Base-by-base conservation (phyloP, 37 sponge, comb jelly and placozoan genomes). In the Trichoplax adhaerens region DNA sequence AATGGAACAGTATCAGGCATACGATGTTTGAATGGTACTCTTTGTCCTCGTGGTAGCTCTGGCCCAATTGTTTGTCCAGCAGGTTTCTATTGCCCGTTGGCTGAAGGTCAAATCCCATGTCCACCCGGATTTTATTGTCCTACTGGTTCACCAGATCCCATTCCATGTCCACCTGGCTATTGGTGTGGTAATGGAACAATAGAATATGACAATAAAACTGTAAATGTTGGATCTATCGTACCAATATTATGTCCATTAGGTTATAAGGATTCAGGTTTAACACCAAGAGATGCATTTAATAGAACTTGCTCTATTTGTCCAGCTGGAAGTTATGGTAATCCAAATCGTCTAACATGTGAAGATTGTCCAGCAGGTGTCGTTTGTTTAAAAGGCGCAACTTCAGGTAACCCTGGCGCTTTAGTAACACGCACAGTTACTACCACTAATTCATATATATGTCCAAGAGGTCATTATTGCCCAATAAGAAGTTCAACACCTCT, bases 21-120 rank as follows among this genome's bases (percentile, higher is more conserved):
- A 59, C 75, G 65, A 4, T 78, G 79, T 74, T 72, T 72, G 55
- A 72, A 57, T 52, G 79, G 79, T 3, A n/a, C 52, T 2, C 72
- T 65, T 57, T 71, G 72, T 63, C 72, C 72, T 51, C n/a, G 47
- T 46, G 72, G 72, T 7, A 71, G 62, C 12, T 8, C 72, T 5
- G 61, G 63, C 6, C 72, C 72, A n/a, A 5, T 71, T 58, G 29
- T 54, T 12, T 78, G 79, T 76, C 79, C 73, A 7, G 74, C 73
- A 6, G 73, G 73, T 48, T 64, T 64, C 64, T 71, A 71, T 56
- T 51, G 46, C 61, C 62, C 6, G 12, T 29, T 5, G 5, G 64
- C 46, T 7, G 29, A 29, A 29, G 72, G 72, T 60, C 6, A 7
- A 12, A 7, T 5, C 72, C 12, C 10, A 57, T 71, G 72, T 74